Evolutionary conservation across 2,888 invertebrate genomes (phyloP).

Genomic region (Hipparchia semele): DNA sequence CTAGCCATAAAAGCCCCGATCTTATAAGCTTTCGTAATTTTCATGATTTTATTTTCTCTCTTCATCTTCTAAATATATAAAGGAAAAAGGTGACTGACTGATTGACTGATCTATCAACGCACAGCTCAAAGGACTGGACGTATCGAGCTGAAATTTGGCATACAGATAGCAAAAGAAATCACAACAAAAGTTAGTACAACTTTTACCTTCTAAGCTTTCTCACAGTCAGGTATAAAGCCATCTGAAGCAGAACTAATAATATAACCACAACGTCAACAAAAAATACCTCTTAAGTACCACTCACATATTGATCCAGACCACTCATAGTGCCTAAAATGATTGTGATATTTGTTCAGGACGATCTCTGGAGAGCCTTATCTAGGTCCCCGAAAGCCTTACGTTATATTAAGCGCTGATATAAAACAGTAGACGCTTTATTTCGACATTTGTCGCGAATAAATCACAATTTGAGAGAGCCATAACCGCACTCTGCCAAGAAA

Average conservation of each 20-base stretch:
- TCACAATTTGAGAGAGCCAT: slow-evolving; percentile 76
- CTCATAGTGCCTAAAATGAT: slow-evolving; percentile 5
- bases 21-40: no score
- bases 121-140: no score
- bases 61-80: no score
- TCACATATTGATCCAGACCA: slow-evolving; percentile 8
- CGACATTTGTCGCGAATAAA: slow-evolving; percentile 76
- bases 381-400: slow-evolving; percentile 10
- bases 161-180: no score
- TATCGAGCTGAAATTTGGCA: no score
- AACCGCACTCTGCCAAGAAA: slow-evolving; percentile 65
- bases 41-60: no score
- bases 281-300: not conserved
- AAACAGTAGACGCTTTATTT: slow-evolving; percentile 65
- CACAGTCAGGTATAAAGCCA: not conserved
- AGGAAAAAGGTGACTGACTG: no score
- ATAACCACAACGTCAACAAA: not conserved
- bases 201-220: no score
- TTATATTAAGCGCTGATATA: slow-evolving; percentile 47
- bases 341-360: slow-evolving; percentile 14
- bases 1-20: no score
- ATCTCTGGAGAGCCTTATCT: slow-evolving; percentile 1
- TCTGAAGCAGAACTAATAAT: not conserved
- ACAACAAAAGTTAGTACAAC: no score
- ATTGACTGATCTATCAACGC: no score